Base-by-base conservation (phyloP, 30 jellyfish, hydroid and myxozoan genomes). In the Chironex yamaguchii region DNA sequence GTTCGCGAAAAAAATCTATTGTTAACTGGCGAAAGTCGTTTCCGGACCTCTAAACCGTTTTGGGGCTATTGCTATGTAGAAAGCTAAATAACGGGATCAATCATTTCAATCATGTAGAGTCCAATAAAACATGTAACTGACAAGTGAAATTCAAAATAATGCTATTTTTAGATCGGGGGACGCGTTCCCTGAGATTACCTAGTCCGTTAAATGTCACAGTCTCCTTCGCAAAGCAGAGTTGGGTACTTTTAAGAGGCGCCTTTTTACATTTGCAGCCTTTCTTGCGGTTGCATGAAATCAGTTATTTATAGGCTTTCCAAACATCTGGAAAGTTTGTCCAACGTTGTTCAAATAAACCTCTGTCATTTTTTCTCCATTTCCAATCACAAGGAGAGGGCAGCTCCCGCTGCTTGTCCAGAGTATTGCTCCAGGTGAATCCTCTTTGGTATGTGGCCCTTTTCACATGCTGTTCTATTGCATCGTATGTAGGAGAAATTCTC, bases 361-460 rank as follows among this genome's bases (percentile, higher is more conserved):
- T 65, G 79, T 65, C 79, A 65, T 65, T 54, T 29, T 65, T 65
- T 65, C 65, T 65, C 79, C 79, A 65, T 65, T 54, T 54, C 79
- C 79, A 65, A 6, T 65, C 79, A 4, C 79, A 65, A 21, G 79
- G 79, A 24, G 79, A 65, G 66, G 79, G 79, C 4, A 65, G 79
- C 79, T 65, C 79, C 79, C 9, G 58, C 79, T 6, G 62, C 62
- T 48, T 48, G 12, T 48, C 62, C 14, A 48, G 62, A 48, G 79
- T 65, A 65, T 65, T 53, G 71, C 71, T 65, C 79, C 79, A 65
- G 79, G 31, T 65, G 79, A 65, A 65, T 65, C 79, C 79, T 65
- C 79, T 54, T 65, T 25, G 79, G 79, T 21, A 65, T 65, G 79
- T 65, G 27, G 79, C 79, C 31, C 79, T 65, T 65, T 65, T 65